Evolutionary conservation across 2,113 vertebrate genomes (phyloP).

Genomic region (Macrotus californicus): DNA sequence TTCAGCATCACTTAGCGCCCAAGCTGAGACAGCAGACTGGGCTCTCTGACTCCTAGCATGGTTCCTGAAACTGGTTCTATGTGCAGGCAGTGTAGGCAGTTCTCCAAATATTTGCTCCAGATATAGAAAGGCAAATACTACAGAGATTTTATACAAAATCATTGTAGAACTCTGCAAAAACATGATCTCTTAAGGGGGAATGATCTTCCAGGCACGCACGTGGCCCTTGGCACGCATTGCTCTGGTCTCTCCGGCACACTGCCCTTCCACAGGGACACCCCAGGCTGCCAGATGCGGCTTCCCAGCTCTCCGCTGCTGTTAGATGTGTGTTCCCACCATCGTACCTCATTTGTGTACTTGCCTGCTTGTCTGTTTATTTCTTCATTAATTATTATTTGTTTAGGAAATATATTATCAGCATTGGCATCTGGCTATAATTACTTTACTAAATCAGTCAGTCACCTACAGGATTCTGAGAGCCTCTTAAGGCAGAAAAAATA

Average conservation of each 20-base stretch:
- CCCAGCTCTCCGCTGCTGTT: neutral
- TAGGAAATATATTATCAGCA: neutral
- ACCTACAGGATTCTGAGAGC: neutral
- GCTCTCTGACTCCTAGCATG: neutral
- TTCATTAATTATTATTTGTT: neutral
- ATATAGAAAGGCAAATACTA: neutral
- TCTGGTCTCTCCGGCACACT: neutral
- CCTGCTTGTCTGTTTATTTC: neutral
- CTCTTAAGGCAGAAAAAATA: neutral
- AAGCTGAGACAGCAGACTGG: neutral
- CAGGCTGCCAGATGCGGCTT: neutral
- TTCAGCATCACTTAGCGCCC: neutral
- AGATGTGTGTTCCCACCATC: neutral
- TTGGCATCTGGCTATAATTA: neutral
- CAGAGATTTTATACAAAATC: neutral
- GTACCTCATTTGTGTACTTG: neutral
- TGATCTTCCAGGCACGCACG: neutral
- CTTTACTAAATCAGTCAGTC: neutral
- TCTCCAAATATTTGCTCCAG: constrained; percentile 6
- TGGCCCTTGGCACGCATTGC: neutral
- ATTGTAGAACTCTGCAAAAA: neutral
- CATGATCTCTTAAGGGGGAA: neutral
- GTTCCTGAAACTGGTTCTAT: neutral
- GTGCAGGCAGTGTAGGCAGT: neutral
- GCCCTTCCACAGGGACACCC: neutral